Conservation (phyloP, 2,797 vertebrate genomes). For the Gymnoscopelus microlampas region DNA sequence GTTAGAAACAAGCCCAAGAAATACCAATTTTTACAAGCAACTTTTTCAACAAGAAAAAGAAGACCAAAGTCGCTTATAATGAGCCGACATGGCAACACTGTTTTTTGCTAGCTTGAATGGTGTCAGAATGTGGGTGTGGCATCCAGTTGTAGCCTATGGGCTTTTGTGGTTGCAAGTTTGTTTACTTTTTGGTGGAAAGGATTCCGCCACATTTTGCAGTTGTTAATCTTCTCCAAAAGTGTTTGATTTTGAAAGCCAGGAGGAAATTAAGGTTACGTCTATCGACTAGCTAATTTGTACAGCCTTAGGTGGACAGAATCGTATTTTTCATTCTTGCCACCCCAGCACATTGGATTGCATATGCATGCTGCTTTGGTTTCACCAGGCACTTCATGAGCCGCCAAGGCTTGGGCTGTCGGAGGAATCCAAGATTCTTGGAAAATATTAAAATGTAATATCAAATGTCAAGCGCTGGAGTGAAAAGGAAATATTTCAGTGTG, state of each 20-base stretch:
- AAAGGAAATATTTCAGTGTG: background rate
- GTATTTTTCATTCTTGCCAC: constrained; percentile 11
- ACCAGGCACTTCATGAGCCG: constrained; percentile 9
- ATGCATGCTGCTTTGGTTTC: constrained; percentile 14
- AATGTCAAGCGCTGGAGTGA: background rate
- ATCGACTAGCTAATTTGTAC: constrained; percentile 41
- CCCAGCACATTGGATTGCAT: constrained; percentile 7
- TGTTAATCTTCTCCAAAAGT: constrained; percentile 30
- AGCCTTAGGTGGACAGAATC: constrained; percentile 37
- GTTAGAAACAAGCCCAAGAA: no score
- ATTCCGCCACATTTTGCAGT: constrained; percentile 12
- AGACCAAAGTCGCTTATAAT: no score
- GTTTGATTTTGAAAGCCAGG: background rate
- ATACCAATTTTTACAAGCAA: no score
- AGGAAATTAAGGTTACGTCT: constrained; percentile 28
- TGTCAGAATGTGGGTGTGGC: constrained; percentile 19
- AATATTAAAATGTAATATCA: background rate
- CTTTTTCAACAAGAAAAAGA: no score
- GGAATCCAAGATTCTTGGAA: background rate
- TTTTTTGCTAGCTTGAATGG: no score
- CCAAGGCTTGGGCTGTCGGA: background rate
- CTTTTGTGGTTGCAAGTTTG: background rate
- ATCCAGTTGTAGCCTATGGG: constrained; percentile 6
- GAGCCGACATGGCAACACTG: no score
- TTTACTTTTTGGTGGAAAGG: background rate